Conservation (phyloP, 1,140 invertebrate genomes). For the Nebria ingens region DNA sequence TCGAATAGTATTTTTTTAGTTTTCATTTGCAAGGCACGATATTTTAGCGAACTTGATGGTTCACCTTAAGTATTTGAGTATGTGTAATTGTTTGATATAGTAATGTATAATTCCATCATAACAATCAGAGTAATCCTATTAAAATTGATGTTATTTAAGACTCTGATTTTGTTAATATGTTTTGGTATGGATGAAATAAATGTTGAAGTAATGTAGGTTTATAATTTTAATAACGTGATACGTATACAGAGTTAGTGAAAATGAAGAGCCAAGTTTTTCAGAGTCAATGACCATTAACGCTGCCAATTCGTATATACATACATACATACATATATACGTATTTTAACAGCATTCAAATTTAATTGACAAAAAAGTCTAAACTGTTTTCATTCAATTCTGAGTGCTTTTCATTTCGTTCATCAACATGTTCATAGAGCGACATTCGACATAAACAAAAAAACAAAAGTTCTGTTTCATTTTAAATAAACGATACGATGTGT, state of each 20-base stretch:
- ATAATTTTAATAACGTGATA: neutral
- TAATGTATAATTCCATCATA: too few species aligned
- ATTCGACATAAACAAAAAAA: too few species aligned
- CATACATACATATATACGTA: constrained; percentile 1
- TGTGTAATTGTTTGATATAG: too few species aligned
- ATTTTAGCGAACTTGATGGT: too few species aligned
- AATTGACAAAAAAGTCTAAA: constrained; percentile 6
- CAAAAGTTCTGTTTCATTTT: too few species aligned
- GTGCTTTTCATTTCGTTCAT: neutral
- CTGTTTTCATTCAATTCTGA: constrained; percentile 8
- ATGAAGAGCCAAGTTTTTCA: neutral
- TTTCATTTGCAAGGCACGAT: too few species aligned
- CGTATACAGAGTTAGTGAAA: neutral
- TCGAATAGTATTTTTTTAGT: too few species aligned
- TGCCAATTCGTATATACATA: too few species aligned
- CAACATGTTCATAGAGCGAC: neutral
- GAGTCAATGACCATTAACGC: neutral
- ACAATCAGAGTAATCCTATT: too few species aligned
- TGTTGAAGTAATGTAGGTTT: neutral
- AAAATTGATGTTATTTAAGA: neutral
- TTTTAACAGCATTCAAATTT: constrained; percentile 6
- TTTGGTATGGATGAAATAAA: neutral
- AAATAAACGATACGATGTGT: neutral
- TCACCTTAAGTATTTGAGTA: too few species aligned
- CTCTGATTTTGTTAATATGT: neutral